Conservation (phyloP, 2,888 invertebrate genomes). For the Steromphala cineraria region DNA sequence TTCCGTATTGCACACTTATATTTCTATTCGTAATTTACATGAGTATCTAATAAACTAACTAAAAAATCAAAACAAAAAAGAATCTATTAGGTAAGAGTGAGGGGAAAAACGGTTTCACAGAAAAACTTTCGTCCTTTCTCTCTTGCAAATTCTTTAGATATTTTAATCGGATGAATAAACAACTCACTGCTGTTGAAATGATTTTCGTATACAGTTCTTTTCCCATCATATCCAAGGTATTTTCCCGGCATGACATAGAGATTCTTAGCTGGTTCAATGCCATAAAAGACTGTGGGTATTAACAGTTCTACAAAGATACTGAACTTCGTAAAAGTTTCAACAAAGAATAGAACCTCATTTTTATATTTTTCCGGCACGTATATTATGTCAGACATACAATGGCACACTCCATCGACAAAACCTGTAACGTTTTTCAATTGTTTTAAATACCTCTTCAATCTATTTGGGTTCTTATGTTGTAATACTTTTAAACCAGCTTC, state of each 20-base stretch:
- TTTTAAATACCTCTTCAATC: neutral
- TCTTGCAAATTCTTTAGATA: neutral
- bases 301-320: constrained; percentile 9
- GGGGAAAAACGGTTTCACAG: constrained; percentile 7
- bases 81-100: neutral
- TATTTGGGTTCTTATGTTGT: neutral
- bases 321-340: neutral
- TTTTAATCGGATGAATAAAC: constrained; percentile 11
- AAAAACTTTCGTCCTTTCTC: neutral
- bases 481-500: neutral
- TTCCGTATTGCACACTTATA: too few species aligned
- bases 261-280: neutral
- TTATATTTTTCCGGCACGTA: constrained; percentile 9
- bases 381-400: neutral
- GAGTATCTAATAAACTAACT: too few species aligned
- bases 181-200: neutral
- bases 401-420: neutral
- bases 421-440: neutral
- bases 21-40: too few species aligned
- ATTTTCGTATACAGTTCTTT: neutral
- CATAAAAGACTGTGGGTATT: neutral
- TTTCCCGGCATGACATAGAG: neutral
- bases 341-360: neutral
- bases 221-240: neutral
- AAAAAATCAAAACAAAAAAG: too few species aligned